Evolutionary conservation across 2,113 vertebrate species (phyloP), one percentile per base, ranked within the genome.

Genomic region (Tor tambroides): DNA sequence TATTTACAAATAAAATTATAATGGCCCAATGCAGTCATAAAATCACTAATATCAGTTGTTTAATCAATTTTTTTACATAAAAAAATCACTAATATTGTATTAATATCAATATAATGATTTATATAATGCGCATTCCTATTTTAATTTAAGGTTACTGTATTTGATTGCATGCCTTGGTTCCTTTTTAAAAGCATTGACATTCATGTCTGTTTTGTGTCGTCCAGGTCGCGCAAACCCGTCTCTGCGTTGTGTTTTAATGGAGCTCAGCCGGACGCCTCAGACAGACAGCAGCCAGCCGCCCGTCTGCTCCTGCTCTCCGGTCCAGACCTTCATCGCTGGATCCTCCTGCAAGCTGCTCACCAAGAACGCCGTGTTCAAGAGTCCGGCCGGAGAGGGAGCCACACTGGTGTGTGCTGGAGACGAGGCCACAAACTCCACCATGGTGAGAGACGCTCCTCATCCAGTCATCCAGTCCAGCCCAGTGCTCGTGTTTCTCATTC

Each of bases 391-490:
- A 6, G 91, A 92, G 0, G 95, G 95, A 14, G 95, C 91, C 7
- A 41, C 95, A 10, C 94, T 99, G 41, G 97, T 99, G 80, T 99
- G 98, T 49, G 96, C 96, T 1, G 97, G 98, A 0, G 97, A 99
- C 12, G 98, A 99, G 92, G 95, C 97, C 0, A 96, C 97, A 23
- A 96, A 94, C 89, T 98, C 97, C 75, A 97, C 97, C 65, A 91
- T 98, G 97, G 98, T 99, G 81, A 92, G 95, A 3, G 9, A 23
- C 54, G 54, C 54, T 23, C 54, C 1, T 59, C 54, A 8, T 54
- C 51, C 17, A 21, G 17, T 21, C 49, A 51, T 15, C 12, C 4
- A 17, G 15, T 51, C 4, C 14, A 17, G 15, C 10, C 43, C 43
- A 2, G 43, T 43, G 46, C 46, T 51, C 15, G 49, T 51, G 49